Evolutionary conservation across 1,140 invertebrate genomes (phyloP).

Genomic region (Eriocheir sinensis): DNA sequence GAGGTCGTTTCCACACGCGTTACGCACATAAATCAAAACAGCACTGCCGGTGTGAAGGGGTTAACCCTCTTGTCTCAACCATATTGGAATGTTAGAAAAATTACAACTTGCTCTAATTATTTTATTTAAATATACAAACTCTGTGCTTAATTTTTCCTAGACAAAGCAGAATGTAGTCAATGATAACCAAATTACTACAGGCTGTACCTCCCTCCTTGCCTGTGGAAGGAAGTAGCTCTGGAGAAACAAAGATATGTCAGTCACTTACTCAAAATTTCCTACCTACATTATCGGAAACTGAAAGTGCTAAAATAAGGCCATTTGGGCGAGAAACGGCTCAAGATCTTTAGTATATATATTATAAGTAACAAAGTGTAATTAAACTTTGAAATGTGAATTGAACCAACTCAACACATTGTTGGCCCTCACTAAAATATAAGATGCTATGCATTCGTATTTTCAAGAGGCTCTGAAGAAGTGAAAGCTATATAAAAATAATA

Average conservation of each 20-base stretch:
- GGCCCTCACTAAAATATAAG: slow-evolving; percentile 38
- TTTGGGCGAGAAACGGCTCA: slow-evolving; percentile 1
- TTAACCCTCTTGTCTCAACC: too few relatives aligned
- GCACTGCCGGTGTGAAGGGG: too few relatives aligned
- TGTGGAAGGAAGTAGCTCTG: not conserved
- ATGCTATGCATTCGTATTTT: slow-evolving; percentile 56
- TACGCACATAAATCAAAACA: too few relatives aligned
- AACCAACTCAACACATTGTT: slow-evolving; percentile 35
- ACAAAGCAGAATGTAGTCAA: not conserved
- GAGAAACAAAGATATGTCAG: not conserved
- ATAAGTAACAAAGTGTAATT: not conserved
- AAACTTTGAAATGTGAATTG: not conserved
- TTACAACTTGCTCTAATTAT: slow-evolving; percentile 31
- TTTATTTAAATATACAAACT: slow-evolving; percentile 27
- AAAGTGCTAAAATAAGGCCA: slow-evolving; percentile 15
- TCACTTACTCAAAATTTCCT: not conserved
- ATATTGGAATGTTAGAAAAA: too few relatives aligned
- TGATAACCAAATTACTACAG: not conserved
- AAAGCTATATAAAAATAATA: slow-evolving; percentile 76
- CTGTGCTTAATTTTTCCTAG: slow-evolving; percentile 10
- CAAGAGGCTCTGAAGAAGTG: slow-evolving; percentile 75
- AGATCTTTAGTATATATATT: slow-evolving; percentile 13
- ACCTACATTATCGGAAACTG: not conserved
- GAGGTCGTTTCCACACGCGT: too few relatives aligned
- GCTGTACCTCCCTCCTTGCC: not conserved